Evolutionary conservation across 2,113 vertebrate genomes (phyloP), one percentile per base, ranked within the genome.

Genomic region (Etheostoma spectabile): DNA sequence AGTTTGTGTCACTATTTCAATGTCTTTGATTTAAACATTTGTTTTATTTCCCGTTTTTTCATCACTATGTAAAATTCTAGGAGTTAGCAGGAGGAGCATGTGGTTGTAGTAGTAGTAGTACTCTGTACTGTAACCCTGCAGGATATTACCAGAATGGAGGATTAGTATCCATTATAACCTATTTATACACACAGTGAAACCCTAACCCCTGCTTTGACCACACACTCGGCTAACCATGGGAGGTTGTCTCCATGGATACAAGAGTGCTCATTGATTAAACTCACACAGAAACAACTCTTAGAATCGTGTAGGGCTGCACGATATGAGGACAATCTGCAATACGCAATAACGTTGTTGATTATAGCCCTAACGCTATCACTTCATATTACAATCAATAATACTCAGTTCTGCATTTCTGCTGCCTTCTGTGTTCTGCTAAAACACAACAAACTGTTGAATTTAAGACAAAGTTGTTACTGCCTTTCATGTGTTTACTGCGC

Each of bases 241-340:
- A 86, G 70, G 81, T 81, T 24, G 89, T 91, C 86, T 74, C 91
- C 88, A 92, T 90, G 89, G 91, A 84, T 86, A 91, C 84, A 13
- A 57, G 65, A 87, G 80, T 53, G 76, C 78, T 88, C 84, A 72
- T 80, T 49, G 8, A 76, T 46, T 74, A 63, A 82, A 82, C 72
- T 59, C 74, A 55, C 70, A 59, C 75, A 38, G 65, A 66, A 86
- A 51, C 68, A 16, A 11, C 55, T 74, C 51, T 33, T 35, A 64
- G 73, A 61, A 86, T 73, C 80, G 60, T 10, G 11, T 42, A 42
- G 38, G 8, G 38, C 38, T 42, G 38, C 38, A 42, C 2, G 8
- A 42, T 11, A 42, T 42, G 38, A 42, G 38, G 38, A 42, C 10
- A 42, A 42, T 10, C 8, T 42, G 38, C 38, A 2, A 38, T 38